These are phyloP conservation scores for Acrobasis consociella DNA, from an alignment of 2,888 invertebrate genomes.

Conservation along the genomic window DNA sequence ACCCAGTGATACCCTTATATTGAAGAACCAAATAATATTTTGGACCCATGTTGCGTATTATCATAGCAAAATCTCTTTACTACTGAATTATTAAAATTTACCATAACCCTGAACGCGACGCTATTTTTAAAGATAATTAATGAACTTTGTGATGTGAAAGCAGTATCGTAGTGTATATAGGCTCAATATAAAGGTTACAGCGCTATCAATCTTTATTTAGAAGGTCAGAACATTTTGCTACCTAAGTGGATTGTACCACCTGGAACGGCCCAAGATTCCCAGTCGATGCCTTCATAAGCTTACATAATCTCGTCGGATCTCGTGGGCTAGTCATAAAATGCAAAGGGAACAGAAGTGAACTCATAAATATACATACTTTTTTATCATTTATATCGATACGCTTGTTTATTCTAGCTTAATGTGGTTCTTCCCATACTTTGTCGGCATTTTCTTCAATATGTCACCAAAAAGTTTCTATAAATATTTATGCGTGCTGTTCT, in stretches of 20 bases:
- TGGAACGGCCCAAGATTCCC: background rate
- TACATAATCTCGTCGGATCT: slow-evolving; percentile 13
- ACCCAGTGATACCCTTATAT: no score
- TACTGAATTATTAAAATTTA: no score
- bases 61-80: background rate
- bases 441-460: no score
- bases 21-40: no score
- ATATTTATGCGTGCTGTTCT: no score
- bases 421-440: no score
- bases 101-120: background rate
- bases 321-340: background rate
- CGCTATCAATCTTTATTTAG: slow-evolving; percentile 11
- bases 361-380: background rate
- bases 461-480: no score
- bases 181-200: background rate
- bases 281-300: slow-evolving; percentile 3
- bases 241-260: slow-evolving; percentile 12
- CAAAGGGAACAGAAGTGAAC: background rate
- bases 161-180: background rate
- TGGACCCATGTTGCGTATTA: background rate
- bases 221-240: slow-evolving; percentile 1
- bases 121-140: background rate
- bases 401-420: no score
- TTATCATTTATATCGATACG: no score
- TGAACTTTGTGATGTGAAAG: background rate